Evolutionary conservation across 2,113 vertebrate genomes (phyloP), one percentile per base, ranked within the genome.

Genomic region (Hirundichthys speculiger): DNA sequence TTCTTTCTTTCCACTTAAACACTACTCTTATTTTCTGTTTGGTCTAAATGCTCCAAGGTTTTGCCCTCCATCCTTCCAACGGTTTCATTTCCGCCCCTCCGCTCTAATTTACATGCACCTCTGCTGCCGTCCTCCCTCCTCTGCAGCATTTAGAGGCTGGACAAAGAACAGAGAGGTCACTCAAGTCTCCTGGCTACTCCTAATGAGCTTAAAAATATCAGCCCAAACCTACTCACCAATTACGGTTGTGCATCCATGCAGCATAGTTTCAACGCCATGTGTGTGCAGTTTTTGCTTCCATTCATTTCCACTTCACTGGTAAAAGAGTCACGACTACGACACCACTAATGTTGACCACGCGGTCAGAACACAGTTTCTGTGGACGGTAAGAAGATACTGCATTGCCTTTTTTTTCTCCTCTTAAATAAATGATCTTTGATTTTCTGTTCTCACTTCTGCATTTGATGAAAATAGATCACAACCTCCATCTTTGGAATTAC

Each of bases 111-210:
- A 42, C 60, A 75, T 72, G 62, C 62, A 16, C 24, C 53, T 51
- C 64, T 8, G 1, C 48, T 24, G 24, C 59, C 38, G 18, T 15
- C 63, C 14, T 51, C 48, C 47, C 52, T 11, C 66, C 63, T 59
- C 69, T 46, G 30, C 47, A 75, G 62, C 13, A 41, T 63, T 62
- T 75, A 58, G 72, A 56, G 71, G 53, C 40, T 69, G 75, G 75
- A 74, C 78, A 52, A 67, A 80, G 86, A 84, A 80, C 59, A 72
- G 52, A 68, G 73, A 76, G 80, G 69, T 85, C 80, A 59, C 58
- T 61, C 61, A 69, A 65, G 71, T 80, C 79, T 74, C 65, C 64
- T 53, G 75, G 75, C 75, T 74, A 10, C 69, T 69, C 47, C 55
- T 84, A 82, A 82, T 84, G 67, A 84, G 69, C 75, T 65, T 49